These are phyloP conservation scores for Elgonia sp. DNA, from an alignment of 2,888 invertebrate genomes.

Conservation along the genomic window DNA sequence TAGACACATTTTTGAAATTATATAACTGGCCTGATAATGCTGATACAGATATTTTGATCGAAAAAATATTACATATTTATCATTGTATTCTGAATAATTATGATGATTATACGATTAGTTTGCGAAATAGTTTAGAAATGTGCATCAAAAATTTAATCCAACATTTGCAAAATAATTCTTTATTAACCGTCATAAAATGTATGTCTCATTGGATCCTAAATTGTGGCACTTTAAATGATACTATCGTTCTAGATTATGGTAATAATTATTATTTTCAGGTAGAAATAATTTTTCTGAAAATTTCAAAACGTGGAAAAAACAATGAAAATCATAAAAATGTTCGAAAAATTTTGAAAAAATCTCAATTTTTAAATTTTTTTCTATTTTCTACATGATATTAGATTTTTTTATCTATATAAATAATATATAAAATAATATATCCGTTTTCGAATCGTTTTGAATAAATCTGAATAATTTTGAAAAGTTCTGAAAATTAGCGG, in stretches of 20 bases:
- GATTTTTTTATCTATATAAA: no score
- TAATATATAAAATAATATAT: no score
- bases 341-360: no score
- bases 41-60: slow-evolving; percentile 86
- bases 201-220: slow-evolving; percentile 88
- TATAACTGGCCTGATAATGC: slow-evolving; percentile 87
- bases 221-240: slow-evolving; percentile 86
- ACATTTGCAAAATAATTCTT: slow-evolving; percentile 87
- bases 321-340: no score
- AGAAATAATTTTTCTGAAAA: slow-evolving; percentile 13
- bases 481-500: no score
- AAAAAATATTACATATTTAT: slow-evolving; percentile 87
- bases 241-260: slow-evolving; percentile 88
- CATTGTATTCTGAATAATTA: slow-evolving; percentile 86
- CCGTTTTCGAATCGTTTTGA: no score
- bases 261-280: slow-evolving; percentile 1
- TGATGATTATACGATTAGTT: slow-evolving; percentile 79
- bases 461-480: no score
- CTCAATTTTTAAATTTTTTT: no score
- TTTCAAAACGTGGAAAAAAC: no score
- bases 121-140: slow-evolving; percentile 88
- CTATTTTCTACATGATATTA: no score
- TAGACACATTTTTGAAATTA: slow-evolving; percentile 87
- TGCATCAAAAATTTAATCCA: slow-evolving; percentile 88
- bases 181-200: slow-evolving; percentile 87